Evolutionary conservation across 2,888 invertebrate genomes (phyloP), one percentile per base, ranked within the genome.

Genomic region (Ecdyonurus torrentis): DNA sequence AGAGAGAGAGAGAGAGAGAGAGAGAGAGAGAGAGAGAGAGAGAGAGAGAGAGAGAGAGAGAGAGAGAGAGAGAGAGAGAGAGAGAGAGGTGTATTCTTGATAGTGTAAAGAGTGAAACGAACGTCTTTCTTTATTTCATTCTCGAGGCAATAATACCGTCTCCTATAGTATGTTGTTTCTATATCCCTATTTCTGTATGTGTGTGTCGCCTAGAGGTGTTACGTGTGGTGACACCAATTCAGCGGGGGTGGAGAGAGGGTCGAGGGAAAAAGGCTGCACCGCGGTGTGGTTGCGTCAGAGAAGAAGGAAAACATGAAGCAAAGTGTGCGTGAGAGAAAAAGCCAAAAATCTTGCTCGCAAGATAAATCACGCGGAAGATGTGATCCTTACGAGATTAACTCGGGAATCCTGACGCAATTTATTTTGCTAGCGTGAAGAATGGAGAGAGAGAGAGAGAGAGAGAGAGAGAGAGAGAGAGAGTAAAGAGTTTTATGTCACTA

Each of bases 311-410:
- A n/a, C n/a, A n/a, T n/a, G n/a, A n/a, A n/a, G n/a, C n/a, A n/a
- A n/a, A n/a, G n/a, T n/a, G n/a, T n/a, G n/a, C n/a, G n/a, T n/a
- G n/a, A n/a, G n/a, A n/a, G n/a, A n/a, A n/a, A n/a, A n/a, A n/a
- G n/a, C n/a, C n/a, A n/a, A n/a, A 37, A 37, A 37, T 37, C 37
- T 37, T 15, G 37, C 37, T 37, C 15, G 15, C 37, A 37, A 55
- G 55, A 55, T 55, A 55, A 55, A 55, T 55, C 55, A 55, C 55
- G 55, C 7, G 55, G n/a, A 20, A 22, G 19, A 22, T 55, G 55
- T 55, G 55, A 55, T 55, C 55, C 55, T 55, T 22, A 55, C 55
- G 19, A 55, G 55, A 55, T 55, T 55, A 55, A 55, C 55, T 55
- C 55, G 10, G 55, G 19, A 55, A 55, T 55, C 55, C 22, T 55